These are phyloP conservation scores for Orchestia grillus DNA, from an alignment of 1,140 invertebrate genomes.

Conservation along the genomic window DNA sequence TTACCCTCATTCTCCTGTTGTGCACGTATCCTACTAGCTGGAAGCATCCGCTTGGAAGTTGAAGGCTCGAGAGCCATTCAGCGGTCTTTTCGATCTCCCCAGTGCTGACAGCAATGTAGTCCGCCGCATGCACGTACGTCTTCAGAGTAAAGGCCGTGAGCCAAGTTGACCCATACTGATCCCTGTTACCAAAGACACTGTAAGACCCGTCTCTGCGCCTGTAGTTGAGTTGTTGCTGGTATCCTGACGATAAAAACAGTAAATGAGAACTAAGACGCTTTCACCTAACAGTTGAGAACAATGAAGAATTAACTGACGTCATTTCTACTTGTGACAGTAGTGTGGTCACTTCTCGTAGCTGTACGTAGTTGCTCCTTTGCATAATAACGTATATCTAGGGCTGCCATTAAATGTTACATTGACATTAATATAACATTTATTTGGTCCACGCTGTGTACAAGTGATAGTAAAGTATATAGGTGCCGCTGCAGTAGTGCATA, in stretches of 20 bases:
- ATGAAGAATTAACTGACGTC: background rate
- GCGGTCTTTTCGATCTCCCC: slow-evolving; percentile 71
- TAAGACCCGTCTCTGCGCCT: slow-evolving; percentile 83
- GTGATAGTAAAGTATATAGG: background rate
- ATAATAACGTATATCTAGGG: too few species aligned
- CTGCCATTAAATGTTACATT: too few species aligned
- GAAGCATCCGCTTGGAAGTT: slow-evolving; percentile 49
- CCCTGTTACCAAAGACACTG: slow-evolving; percentile 80
- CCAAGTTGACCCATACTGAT: slow-evolving; percentile 80
- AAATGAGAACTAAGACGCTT: background rate
- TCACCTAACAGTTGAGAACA: background rate
- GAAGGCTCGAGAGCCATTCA: slow-evolving; percentile 71
- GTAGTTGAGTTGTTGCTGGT: slow-evolving; percentile 83
- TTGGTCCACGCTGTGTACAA: too few species aligned
- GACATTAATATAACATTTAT: too few species aligned
- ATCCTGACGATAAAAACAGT: slow-evolving; percentile 72
- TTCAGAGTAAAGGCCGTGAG: slow-evolving; percentile 85
- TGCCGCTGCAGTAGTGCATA: background rate
- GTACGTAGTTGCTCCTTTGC: background rate
- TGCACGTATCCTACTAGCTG: slow-evolving; percentile 41
- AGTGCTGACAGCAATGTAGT: slow-evolving; percentile 78
- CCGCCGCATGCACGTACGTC: slow-evolving; percentile 78
- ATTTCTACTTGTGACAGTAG: background rate
- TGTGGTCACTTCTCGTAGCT: background rate
- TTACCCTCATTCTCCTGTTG: slow-evolving; percentile 55